phyloP scores from a whole-genome alignment of 2,888 invertebrate species.

The Entomobrya proxima region DNA sequence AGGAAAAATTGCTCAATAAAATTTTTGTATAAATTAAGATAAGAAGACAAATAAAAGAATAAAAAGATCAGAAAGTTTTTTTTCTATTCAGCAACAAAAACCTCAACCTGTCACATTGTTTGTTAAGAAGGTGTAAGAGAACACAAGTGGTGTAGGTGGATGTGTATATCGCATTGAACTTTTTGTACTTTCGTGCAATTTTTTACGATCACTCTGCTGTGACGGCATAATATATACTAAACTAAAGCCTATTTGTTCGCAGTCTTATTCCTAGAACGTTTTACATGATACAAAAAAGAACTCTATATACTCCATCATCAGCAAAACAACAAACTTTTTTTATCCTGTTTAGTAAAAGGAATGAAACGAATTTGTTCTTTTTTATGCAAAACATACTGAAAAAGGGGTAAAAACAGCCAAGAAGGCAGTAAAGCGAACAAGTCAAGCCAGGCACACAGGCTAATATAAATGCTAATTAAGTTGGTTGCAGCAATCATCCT shows the following conservation, averaged over 20 bases:
- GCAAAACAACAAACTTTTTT: neutral
- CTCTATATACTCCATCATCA: neutral
- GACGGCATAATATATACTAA: no score
- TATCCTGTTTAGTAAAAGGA: no score
- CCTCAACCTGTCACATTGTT: no score
- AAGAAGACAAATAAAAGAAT: constrained; percentile 2
- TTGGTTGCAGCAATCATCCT: constrained; percentile 48
- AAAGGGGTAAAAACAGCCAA: neutral
- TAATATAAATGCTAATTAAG: constrained; percentile 58
- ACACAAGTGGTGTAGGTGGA: constrained; percentile 36
- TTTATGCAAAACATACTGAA: neutral
- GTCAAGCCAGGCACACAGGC: neutral
- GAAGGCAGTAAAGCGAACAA: no score
- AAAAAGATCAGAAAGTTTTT: neutral
- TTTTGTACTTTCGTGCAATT: constrained; percentile 12
- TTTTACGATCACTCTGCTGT: constrained; percentile 31
- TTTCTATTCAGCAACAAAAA: constrained; percentile 1
- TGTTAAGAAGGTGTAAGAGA: neutral
- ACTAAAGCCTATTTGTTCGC: constrained; percentile 9
- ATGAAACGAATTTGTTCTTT: neutral
- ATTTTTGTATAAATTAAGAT: constrained; percentile 29
- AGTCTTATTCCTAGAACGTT: neutral
- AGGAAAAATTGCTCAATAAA: constrained; percentile 35
- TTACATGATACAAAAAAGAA: neutral
- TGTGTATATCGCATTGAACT: neutral